A percentile compares a stretch with the other conserved stretches of the same genome.
phyloP scores from a whole-genome alignment of 2,113 vertebrate genomes.

The Ascaphus truei region DNA sequence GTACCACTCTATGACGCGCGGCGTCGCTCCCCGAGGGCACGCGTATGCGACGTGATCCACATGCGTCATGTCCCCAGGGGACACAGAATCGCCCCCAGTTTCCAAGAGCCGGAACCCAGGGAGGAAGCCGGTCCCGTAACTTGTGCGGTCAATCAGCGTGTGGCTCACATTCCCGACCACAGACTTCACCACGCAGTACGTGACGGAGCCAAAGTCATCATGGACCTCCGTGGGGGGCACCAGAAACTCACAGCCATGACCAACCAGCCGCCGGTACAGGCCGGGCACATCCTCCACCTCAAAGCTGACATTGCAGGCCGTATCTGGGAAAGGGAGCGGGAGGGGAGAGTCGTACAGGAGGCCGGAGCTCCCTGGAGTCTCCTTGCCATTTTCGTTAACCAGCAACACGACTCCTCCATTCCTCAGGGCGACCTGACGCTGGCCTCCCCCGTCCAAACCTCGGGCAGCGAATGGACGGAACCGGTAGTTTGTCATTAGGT shows the following conservation, averaged over 20 bases:
- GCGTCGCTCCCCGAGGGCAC: slow-evolving; percentile 59
- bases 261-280: slow-evolving; percentile 56
- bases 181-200: slow-evolving; percentile 73
- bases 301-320: slow-evolving; percentile 84
- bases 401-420: slow-evolving; percentile 74
- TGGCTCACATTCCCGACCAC: slow-evolving; percentile 80
- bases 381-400: slow-evolving; percentile 61
- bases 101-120: slow-evolving; percentile 69
- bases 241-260: slow-evolving; percentile 65
- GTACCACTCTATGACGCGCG: slow-evolving; percentile 76
- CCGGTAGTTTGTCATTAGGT: slow-evolving; percentile 71
- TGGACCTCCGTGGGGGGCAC: slow-evolving; percentile 69
- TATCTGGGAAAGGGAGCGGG: slow-evolving; percentile 48
- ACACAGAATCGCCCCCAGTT: neutral
- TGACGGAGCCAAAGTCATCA: slow-evolving; percentile 64
- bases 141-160: slow-evolving; percentile 76
- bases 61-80: slow-evolving; percentile 59
- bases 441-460: slow-evolving; percentile 47
- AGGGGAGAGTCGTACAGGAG: neutral
- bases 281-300: slow-evolving; percentile 72
- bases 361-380: neutral
- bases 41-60: slow-evolving; percentile 88
- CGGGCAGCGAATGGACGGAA: slow-evolving; percentile 74
- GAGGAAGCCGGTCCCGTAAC: slow-evolving; percentile 71
- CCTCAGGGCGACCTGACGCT: slow-evolving; percentile 70